Evolutionary conservation across 2,797 vertebrate species (phyloP).

Genomic region (Acanthis flammea): DNA sequence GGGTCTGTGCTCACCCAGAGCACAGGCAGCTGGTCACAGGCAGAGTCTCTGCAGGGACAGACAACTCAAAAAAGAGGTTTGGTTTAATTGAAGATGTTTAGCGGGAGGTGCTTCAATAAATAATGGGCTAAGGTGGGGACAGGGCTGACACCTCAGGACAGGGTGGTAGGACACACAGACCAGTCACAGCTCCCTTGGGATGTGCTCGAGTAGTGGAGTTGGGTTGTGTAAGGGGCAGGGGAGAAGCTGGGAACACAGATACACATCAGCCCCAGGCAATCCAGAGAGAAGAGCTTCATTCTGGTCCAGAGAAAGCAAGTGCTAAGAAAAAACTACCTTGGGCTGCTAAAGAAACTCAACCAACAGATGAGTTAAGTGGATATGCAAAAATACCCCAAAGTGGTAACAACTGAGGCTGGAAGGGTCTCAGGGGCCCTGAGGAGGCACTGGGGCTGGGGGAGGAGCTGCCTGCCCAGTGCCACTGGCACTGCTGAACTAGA

Average conservation of each 20-base stretch:
- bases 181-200: not conserved
- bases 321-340: not conserved
- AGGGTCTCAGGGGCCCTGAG: not conserved
- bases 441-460: not conserved
- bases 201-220: fast-evolving
- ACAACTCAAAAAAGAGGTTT: not conserved
- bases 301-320: not conserved
- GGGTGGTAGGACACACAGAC: not conserved
- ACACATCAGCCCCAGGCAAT: not conserved
- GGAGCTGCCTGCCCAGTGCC: not conserved
- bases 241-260: not conserved
- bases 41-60: not conserved
- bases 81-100: slow-evolving; percentile 17
- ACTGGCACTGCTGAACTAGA: not conserved
- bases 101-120: not conserved
- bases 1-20: not conserved
- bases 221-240: not conserved
- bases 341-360: not conserved
- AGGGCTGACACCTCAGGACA: not conserved
- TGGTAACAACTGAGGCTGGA: not conserved
- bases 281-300: not conserved
- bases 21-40: not conserved
- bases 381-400: not conserved
- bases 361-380: fast-evolving
- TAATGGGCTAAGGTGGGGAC: not conserved